Conservation (phyloP, 2,888 invertebrate genomes). For the Pammene fasciana region DNA sequence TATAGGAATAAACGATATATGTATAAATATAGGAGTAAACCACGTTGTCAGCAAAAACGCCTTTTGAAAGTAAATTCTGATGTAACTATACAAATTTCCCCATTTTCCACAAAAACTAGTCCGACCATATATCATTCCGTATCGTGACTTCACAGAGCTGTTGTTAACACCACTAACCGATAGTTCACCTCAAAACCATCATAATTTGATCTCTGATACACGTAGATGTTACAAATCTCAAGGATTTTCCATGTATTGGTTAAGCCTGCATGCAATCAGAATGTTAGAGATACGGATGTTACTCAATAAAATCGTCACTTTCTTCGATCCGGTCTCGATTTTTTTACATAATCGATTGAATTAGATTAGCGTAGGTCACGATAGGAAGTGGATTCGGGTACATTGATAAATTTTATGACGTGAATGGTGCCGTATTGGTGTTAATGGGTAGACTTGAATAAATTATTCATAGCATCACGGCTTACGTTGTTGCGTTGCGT, state of each 20-base stretch:
- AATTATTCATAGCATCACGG: background rate
- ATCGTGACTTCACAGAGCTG: slow-evolving; percentile 26
- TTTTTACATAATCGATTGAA: slow-evolving; percentile 45
- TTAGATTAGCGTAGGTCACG: slow-evolving; percentile 42
- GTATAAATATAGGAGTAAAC: background rate
- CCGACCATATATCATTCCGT: slow-evolving; percentile 34
- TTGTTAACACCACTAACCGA: background rate
- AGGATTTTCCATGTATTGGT: background rate
- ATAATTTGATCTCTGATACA: background rate
- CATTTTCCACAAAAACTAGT: slow-evolving; percentile 32
- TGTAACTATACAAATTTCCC: slow-evolving; percentile 24
- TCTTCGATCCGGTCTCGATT: slow-evolving; percentile 40
- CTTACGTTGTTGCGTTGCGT: no score
- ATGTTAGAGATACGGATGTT: slow-evolving; percentile 37
- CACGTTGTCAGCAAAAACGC: background rate
- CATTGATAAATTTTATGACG: slow-evolving; percentile 32
- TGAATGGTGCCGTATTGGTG: slow-evolving; percentile 33
- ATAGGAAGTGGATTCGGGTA: slow-evolving; percentile 36
- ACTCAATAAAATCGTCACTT: slow-evolving; percentile 43
- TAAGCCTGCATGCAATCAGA: background rate
- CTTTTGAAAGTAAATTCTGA: slow-evolving; percentile 26
- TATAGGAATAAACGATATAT: no score
- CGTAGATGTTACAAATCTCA: background rate
- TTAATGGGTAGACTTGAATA: slow-evolving; percentile 24
- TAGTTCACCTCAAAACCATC: background rate